Base-by-base conservation (phyloP, 2,113 vertebrate genomes). In the Mola mola region DNA sequence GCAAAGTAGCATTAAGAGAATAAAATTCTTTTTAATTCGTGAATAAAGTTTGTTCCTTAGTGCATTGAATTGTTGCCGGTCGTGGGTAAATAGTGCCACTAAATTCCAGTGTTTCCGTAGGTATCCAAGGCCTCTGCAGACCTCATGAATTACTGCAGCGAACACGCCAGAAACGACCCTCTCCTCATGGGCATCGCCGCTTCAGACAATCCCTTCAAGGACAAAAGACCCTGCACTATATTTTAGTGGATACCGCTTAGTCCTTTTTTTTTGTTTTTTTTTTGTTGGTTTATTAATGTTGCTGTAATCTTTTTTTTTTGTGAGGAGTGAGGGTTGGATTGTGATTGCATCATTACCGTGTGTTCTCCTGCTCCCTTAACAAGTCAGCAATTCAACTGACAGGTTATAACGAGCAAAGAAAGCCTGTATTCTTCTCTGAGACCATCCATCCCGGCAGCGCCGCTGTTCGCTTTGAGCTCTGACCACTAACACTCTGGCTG, bases 181-280 rank as follows among this genome's bases (percentile, higher is more conserved):
- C 61, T 99, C 71, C 94, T 99, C 4, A 92, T 93, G 76, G 96
- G 96, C 13, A 97, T 98, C 4, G 95, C 95, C 0, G 82, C 96
- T 5, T 99, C 97, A 1, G 97, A 99, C 89, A 99, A 99, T 89
- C 97, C 96, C 37, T 98, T 98, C 92, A 98, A 98, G 93, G 97
- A 99, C 88, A 99, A 97, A 90, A 98, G 97, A 52, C 93, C 95
- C 42, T 99, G 97, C 86, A 92, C 89, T 89, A 93, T 99, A 85
- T 91, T 99, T 81, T 99, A 99, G 91, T 93, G 43, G 46, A 64
- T 13, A 33, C 67, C 70, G 47, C 43, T 57, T 60, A 69, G 84
- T 77, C 68, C 80, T 72, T 36, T 49, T 71, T n/a, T 8, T 17
- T 58, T 29, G 17, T 10, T 47, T 37, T 43, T 24, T 24, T 56